Evolutionary conservation across 2,888 invertebrate genomes (phyloP).

Genomic region (Syritta pipiens): DNA sequence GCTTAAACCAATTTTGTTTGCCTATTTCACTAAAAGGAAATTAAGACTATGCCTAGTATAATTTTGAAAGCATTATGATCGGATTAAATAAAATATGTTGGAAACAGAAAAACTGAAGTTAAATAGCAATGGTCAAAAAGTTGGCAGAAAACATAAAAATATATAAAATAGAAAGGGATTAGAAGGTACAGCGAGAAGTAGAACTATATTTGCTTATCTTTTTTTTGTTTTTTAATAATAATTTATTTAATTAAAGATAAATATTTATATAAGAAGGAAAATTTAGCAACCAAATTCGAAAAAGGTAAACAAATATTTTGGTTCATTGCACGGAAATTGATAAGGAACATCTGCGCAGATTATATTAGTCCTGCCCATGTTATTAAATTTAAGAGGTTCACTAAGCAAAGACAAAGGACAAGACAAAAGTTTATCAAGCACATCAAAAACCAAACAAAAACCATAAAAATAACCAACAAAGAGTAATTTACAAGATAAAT

Average conservation of each 20-base stretch:
- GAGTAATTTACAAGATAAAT: no score
- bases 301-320: constrained; percentile 14
- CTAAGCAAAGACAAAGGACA: background rate
- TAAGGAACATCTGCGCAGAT: no score
- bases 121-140: constrained; percentile 20
- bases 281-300: background rate
- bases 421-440: no score
- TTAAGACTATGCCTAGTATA: constrained; percentile 33
- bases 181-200: background rate
- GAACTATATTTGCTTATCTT: background rate
- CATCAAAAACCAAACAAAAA: no score
- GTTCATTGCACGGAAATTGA: constrained; percentile 27
- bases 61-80: constrained; percentile 54
- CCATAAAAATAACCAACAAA: no score
- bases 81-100: constrained; percentile 11
- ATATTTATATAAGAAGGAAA: background rate
- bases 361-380: no score
- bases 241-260: background rate
- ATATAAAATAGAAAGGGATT: constrained; percentile 8
- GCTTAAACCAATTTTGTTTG: constrained; percentile 35
- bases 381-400: background rate
- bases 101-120: constrained; percentile 1
- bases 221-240: background rate
- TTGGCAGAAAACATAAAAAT: constrained; percentile 5
- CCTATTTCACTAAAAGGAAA: constrained; percentile 18